phyloP scores from a whole-genome alignment of 2,888 invertebrate genomes.

The Aquatica leii region DNA sequence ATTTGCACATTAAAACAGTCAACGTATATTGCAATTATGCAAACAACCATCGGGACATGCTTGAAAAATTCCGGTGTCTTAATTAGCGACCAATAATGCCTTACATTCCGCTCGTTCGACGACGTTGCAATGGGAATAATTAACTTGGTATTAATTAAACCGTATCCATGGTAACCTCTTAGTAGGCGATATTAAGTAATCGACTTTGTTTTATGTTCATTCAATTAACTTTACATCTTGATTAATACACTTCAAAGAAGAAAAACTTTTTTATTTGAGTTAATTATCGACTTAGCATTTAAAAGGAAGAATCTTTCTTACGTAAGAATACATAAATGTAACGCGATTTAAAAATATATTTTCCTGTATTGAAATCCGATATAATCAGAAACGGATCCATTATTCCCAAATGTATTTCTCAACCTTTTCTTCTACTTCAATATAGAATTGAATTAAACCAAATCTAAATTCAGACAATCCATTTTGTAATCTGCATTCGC shows the following conservation, averaged over 20 bases:
- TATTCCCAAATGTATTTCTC: slow-evolving; percentile 34
- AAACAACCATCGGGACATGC: background rate
- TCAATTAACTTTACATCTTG: slow-evolving; percentile 21
- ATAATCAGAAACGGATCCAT: slow-evolving; percentile 32
- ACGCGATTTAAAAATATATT: slow-evolving; percentile 22
- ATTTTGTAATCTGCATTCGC: slow-evolving; percentile 60
- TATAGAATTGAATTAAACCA: slow-evolving; percentile 56
- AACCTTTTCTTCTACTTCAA: slow-evolving; percentile 44
- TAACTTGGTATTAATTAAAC: slow-evolving; percentile 41
- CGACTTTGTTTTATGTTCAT: slow-evolving; percentile 30
- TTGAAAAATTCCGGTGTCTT: slow-evolving; percentile 21
- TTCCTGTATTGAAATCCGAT: slow-evolving; percentile 26
- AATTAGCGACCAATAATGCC: slow-evolving; percentile 33
- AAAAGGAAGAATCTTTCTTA: slow-evolving; percentile 1
- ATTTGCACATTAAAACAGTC: no score
- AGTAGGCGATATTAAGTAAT: no score
- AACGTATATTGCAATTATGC: background rate
- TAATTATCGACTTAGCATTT: background rate
- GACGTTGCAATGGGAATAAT: slow-evolving; percentile 39
- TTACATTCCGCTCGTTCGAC: slow-evolving; percentile 27
- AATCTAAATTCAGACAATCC: slow-evolving; percentile 60
- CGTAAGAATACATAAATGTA: slow-evolving; percentile 18
- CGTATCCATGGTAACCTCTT: slow-evolving; percentile 38
- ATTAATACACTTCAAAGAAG: background rate
- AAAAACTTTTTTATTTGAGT: background rate